Conservation (phyloP, 1,140 invertebrate species). For the Agrilus planipennis region DNA sequence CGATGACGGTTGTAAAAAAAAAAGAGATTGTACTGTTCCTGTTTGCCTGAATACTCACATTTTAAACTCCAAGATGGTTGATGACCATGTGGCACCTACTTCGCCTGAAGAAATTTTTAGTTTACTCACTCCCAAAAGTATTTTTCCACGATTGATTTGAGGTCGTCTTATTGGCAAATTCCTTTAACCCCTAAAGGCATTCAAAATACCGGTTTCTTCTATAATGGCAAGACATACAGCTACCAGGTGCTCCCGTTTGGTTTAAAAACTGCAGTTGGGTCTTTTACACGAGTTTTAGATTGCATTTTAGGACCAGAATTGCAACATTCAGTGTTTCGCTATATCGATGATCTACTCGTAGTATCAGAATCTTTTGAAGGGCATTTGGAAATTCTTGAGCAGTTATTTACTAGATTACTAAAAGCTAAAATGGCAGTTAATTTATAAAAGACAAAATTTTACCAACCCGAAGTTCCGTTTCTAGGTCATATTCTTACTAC, state of each 20-base stretch:
- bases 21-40: neutral
- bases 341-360: conserved; percentile 31
- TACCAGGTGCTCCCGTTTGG: conserved; percentile 8
- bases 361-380: conserved; percentile 22
- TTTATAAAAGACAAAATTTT: conserved; percentile 19
- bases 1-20: conserved; percentile 1
- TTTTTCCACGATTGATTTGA: conserved; percentile 4
- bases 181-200: neutral
- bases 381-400: conserved; percentile 17
- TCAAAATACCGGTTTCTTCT: conserved; percentile 7
- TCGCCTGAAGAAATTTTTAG: neutral
- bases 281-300: conserved; percentile 7
- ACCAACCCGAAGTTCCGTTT: conserved; percentile 16
- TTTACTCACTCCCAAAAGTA: neutral
- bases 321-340: conserved; percentile 8
- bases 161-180: neutral
- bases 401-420: conserved; percentile 17
- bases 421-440: conserved; percentile 22
- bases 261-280: conserved; percentile 2
- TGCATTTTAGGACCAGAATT: conserved; percentile 6
- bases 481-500: conserved; percentile 19
- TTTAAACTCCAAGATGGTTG: neutral
- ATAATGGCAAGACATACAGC: neutral
- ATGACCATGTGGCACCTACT: neutral
- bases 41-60: neutral